Evolutionary conservation across 1,140 invertebrate species (phyloP), one percentile per base, ranked within the genome.

Genomic region (Pogonomyrmex californicus): DNA sequence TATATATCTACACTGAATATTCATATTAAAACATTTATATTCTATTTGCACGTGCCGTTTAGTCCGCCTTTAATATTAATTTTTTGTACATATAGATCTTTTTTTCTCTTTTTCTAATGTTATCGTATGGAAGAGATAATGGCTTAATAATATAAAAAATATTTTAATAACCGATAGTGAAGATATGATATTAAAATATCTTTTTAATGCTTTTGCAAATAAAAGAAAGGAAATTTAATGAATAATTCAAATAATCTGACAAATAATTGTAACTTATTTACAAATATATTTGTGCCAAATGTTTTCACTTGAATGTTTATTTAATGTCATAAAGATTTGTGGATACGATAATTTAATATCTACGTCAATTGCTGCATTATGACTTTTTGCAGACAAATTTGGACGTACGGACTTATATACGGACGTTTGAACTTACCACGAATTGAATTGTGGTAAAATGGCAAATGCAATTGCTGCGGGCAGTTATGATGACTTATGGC

Each of bases 401-500:
- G 1, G 4, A 54, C 54, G 5, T 33, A 73, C 10, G 17, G 23
- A 23, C 23, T 23, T 23, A 23, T 0, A 23, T 23, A 23, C 23
- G 23, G 23, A 23, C 23, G 23, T 23, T 23, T 23, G 23, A 23
- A 23, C 23, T 23, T 10, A 51, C 30, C 76, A n/a, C 66, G 51
- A 71, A 36, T 49, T 56, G 41, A 47, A 12, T 56, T 79, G 14
- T n/a, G n/a, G 41, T 6, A 73, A 88, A 86, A 90, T 89, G 87
- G 82, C 91, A 89, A 88, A 79, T 90, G 90, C 88, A 91, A 91
- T 89, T 90, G 91, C 83, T 89, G 88, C 51, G 79, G 87, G 77
- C 91, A 91, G 88, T 94, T 94, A 91, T 66, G 63, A 68, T 94
- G 93, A 95, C 85, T 94, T 93, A 95, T 94, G 91, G 76, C 86